Evolutionary conservation across 1,140 invertebrate genomes (phyloP).

Genomic region (Cepaea nemoralis): DNA sequence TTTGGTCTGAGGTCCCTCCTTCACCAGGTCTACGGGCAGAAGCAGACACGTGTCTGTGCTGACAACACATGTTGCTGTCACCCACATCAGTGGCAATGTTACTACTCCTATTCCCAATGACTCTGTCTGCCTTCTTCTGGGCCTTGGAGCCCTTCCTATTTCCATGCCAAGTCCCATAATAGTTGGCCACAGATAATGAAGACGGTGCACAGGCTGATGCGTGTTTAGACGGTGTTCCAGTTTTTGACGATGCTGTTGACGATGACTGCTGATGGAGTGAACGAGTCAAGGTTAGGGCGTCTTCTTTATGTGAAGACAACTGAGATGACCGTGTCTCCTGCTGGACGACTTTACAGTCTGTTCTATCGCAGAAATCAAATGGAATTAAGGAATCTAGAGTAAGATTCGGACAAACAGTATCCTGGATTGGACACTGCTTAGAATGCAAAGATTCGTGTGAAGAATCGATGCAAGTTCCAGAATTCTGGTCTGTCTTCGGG

Average conservation of each 20-base stretch:
- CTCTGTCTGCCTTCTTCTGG: neutral
- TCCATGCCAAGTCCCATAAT: constrained; percentile 34
- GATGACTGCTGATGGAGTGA: neutral
- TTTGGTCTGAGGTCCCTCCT: neutral
- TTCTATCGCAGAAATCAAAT: neutral
- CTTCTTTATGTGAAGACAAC: neutral
- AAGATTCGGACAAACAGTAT: neutral
- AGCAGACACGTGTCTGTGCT: neutral
- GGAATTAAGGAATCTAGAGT: neutral
- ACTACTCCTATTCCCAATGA: neutral
- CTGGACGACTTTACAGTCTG: neutral
- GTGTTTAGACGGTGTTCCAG: neutral
- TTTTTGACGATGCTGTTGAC: neutral
- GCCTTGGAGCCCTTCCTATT: neutral
- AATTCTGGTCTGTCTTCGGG: neutral
- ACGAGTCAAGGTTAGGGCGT: neutral
- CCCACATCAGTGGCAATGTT: neutral
- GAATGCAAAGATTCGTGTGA: neutral
- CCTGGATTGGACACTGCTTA: neutral
- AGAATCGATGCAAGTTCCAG: neutral
- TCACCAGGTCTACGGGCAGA: neutral
- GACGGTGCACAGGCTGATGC: neutral
- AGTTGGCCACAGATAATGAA: neutral
- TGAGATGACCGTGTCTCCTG: neutral
- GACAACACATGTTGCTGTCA: neutral